A percentile compares a stretch with the other conserved stretches of the same genome.
These are phyloP conservation scores for Meles meles DNA, from an alignment of 2,113 vertebrate genomes.

Conservation along the genomic window DNA sequence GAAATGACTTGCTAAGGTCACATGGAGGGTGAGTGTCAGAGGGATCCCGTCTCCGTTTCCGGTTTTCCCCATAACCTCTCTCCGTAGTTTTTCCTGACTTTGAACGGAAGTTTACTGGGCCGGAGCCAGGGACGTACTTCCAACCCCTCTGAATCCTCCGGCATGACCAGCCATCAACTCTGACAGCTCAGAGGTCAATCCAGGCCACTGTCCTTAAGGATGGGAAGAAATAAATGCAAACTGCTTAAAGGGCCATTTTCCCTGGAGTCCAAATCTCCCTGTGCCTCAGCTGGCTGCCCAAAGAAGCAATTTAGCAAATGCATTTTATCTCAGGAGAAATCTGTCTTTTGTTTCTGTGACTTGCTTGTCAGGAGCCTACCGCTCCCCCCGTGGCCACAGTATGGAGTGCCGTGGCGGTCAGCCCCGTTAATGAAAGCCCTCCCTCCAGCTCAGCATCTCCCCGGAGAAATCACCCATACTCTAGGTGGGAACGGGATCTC, in stretches of 20 bases:
- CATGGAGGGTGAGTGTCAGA: neutral
- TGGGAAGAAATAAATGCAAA: constrained; percentile 47
- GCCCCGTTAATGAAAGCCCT: constrained; percentile 4
- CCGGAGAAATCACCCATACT: neutral
- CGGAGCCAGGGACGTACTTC: neutral
- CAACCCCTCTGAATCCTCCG: neutral
- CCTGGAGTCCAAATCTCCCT: constrained; percentile 16
- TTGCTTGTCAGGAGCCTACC: neutral
- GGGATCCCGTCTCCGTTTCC: neutral
- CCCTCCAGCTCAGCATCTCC: neutral
- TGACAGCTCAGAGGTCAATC: neutral
- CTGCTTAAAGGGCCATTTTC: constrained; percentile 47
- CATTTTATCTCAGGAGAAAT: constrained; percentile 31
- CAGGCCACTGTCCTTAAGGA: neutral
- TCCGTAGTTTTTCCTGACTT: neutral
- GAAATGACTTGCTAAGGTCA: neutral
- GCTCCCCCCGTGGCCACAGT: neutral
- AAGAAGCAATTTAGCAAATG: constrained; percentile 66
- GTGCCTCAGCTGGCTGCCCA: constrained; percentile 50
- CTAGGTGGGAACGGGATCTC: neutral
- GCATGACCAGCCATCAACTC: neutral
- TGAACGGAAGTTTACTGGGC: neutral
- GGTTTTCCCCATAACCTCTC: neutral
- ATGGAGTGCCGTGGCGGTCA: neutral
- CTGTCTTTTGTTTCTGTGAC: constrained; percentile 61